Base-by-base conservation (phyloP, 2,888 invertebrate species). In the Mythimna ferrago region DNA sequence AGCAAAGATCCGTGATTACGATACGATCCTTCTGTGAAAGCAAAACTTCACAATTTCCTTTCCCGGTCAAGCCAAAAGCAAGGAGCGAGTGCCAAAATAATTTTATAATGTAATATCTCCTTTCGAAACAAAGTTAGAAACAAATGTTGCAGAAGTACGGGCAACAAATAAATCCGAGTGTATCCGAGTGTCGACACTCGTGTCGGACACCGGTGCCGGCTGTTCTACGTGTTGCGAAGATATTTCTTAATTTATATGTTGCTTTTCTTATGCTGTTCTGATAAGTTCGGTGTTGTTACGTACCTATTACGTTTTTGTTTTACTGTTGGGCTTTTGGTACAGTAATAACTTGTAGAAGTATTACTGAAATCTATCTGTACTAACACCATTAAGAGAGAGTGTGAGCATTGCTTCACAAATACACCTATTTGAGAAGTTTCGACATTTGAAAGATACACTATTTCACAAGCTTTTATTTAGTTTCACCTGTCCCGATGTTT, bases 121-220 rank as follows among this genome's bases (percentile, higher is more conserved):
- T 71, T 48, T 60, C 6, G 14, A 60, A 79, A 69, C 62, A 63
- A 80, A 80, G 67, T 83, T 83, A 14, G 38, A 11, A 76, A 83
- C 85, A 81, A 85, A 83, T 78, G 87, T 84, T 78, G 65, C 84
- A 80, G 26, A 74, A 83, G 76, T 76, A 83, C 69, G 83, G 26
- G 54, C 32, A 67, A 84, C 86, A 87, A 84, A 89, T 89, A 89
- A 89, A 89, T 89, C 86, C 70, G 71, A 62, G 68, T 79, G 85
- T 87, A 87, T 86, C 82, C 78, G 76, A 86, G 88, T 87, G 89
- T 85, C 88, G 82, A 75, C 78, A 80, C 82, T 81, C 86, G 86
- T 81, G 77, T 82, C 80, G 72, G 87, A 88, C 88, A 83, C 82
- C 85, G 78, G 69, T 58, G 61, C 79, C 76, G 66, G 81, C 72